Conservation (phyloP, 2,797 vertebrate species). For the Furcifer pardalis region DNA sequence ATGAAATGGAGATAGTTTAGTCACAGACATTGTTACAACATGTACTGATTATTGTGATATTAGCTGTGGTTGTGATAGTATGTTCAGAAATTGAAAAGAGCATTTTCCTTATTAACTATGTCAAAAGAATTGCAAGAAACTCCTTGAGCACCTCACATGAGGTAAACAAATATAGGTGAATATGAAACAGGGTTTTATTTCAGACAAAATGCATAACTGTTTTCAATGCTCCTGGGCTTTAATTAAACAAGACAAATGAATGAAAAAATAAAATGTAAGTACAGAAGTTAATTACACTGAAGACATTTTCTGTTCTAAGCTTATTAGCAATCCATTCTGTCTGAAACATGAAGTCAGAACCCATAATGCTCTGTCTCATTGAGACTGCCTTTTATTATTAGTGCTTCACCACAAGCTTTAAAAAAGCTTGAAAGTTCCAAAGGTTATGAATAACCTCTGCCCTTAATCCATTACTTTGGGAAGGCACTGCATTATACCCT, state of each 20-base stretch:
- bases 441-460: conserved; percentile 2
- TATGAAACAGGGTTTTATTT: conserved; percentile 2
- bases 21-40: background rate
- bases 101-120: background rate
- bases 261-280: background rate
- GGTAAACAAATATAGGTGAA: background rate
- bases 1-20: background rate
- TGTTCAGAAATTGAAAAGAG: background rate
- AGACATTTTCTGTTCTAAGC: conserved; percentile 25
- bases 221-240: background rate
- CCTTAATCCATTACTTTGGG: background rate
- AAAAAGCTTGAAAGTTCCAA: conserved; percentile 28
- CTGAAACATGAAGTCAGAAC: conserved; percentile 22
- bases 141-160: background rate
- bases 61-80: background rate
- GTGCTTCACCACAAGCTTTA: conserved; percentile 47
- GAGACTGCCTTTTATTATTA: conserved; percentile 39
- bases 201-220: background rate
- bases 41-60: background rate
- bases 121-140: background rate
- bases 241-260: conserved; percentile 14
- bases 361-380: conserved; percentile 13
- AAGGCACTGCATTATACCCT: background rate
- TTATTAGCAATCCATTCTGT: conserved; percentile 20
- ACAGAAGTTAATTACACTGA: conserved; percentile 2